Evolutionary conservation across 2,888 invertebrate species (phyloP).

Genomic region (Xestia c-nigrum): DNA sequence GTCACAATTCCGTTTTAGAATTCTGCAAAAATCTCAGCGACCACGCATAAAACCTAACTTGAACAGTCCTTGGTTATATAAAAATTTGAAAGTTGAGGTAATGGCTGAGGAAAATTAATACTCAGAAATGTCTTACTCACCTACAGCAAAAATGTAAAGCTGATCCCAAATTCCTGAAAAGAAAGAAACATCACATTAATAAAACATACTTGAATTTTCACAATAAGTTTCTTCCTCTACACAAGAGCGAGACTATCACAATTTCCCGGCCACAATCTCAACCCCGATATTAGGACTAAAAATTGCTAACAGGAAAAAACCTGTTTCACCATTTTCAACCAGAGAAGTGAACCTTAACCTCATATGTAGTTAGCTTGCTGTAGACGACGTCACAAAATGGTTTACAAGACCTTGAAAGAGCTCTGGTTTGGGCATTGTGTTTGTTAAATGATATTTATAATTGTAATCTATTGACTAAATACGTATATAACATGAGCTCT

Average conservation of each 20-base stretch:
- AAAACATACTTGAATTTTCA: conserved; percentile 13
- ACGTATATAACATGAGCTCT: conserved; percentile 29
- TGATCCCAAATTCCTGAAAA: conserved; percentile 84
- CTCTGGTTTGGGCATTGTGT: conserved; percentile 5
- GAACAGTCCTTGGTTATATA: background rate
- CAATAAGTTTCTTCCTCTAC: background rate
- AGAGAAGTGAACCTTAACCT: background rate
- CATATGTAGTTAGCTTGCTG: background rate
- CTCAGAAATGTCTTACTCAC: conserved; percentile 72
- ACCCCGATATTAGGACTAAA: conserved; percentile 21
- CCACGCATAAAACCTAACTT: background rate
- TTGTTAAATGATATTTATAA: conserved; percentile 18
- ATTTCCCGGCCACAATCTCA: conserved; percentile 26
- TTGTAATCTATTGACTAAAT: conserved; percentile 19
- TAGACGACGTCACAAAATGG: conserved; percentile 14
- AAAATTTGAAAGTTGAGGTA: background rate
- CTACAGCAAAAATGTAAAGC: conserved; percentile 81
- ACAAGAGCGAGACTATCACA: conserved; percentile 16
- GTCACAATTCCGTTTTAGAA: background rate
- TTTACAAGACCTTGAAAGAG: background rate
- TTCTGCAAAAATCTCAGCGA: background rate
- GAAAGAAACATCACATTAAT: conserved; percentile 57
- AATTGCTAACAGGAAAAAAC: background rate
- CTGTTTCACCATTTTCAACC: background rate
- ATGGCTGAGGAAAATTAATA: background rate